These are phyloP conservation scores for Rhinophrynus dorsalis DNA, from an alignment of 2,797 vertebrate species.

Conservation along the genomic window DNA sequence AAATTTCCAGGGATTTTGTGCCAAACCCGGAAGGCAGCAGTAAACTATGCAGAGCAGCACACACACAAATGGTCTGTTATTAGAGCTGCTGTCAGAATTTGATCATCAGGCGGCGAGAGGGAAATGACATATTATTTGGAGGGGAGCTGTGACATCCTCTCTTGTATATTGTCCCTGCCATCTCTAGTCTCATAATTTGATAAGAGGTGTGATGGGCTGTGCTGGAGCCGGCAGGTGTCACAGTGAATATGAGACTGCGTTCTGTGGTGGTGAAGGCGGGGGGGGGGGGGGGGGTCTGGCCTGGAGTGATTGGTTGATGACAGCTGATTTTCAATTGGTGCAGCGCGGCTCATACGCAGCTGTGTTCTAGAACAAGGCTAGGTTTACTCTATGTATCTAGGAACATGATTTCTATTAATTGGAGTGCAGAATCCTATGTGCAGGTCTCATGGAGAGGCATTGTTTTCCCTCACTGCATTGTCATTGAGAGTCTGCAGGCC, in stretches of 20 bases:
- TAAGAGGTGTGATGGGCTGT: slow-evolving; percentile 10
- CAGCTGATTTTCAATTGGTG: too few relatives aligned
- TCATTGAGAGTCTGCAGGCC: too few relatives aligned
- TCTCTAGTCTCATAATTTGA: slow-evolving; percentile 13
- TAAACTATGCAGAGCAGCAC: slow-evolving; percentile 7
- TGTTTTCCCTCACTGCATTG: too few relatives aligned
- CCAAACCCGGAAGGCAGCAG: not conserved
- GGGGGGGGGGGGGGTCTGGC: too few relatives aligned
- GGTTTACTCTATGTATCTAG: too few relatives aligned
- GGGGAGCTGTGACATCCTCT: slow-evolving; percentile 1
- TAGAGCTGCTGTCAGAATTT: slow-evolving; percentile 21
- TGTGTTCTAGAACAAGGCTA: too few relatives aligned
- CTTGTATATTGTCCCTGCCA: slow-evolving; percentile 20
- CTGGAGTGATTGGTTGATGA: not conserved
- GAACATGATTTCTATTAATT: too few relatives aligned
- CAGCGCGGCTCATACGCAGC: too few relatives aligned
- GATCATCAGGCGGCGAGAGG: slow-evolving; percentile 6
- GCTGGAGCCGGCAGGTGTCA: not conserved
- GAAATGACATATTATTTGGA: slow-evolving; percentile 28
- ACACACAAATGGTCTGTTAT: slow-evolving; percentile 26
- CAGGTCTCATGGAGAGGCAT: too few relatives aligned
- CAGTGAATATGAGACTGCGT: not conserved
- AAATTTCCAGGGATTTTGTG: not conserved
- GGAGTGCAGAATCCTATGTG: too few relatives aligned
- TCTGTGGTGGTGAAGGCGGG: not conserved